Conservation (phyloP, 2,797 vertebrate species). For the Onychomys torridus region DNA sequence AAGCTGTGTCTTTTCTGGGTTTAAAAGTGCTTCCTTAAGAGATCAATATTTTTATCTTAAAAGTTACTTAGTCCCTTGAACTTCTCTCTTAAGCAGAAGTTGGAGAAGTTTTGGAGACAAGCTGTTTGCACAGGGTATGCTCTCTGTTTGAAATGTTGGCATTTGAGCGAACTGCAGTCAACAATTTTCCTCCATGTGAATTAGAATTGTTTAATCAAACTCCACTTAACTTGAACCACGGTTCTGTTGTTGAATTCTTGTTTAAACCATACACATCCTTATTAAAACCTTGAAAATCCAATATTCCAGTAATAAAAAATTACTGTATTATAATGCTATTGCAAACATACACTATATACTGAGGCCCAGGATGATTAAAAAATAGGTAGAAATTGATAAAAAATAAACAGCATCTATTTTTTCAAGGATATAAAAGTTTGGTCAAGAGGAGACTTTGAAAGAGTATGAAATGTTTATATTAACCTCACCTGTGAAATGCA, state of each 20-base stretch:
- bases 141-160: slow-evolving; percentile 49
- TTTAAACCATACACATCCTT: slow-evolving; percentile 15
- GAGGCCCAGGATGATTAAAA: not conserved
- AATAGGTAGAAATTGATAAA: slow-evolving; percentile 20
- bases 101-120: slow-evolving; percentile 47
- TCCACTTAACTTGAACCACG: slow-evolving; percentile 35
- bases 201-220: slow-evolving; percentile 41
- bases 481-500: not conserved
- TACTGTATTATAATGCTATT: not conserved
- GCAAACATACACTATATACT: not conserved
- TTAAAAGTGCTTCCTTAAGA: slow-evolving; percentile 59
- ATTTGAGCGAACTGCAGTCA: slow-evolving; percentile 23
- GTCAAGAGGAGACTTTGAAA: slow-evolving; percentile 6
- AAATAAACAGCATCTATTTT: slow-evolving; percentile 36
- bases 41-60: slow-evolving; percentile 57
- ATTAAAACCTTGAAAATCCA: slow-evolving; percentile 31
- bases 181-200: slow-evolving; percentile 28
- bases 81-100: slow-evolving; percentile 20
- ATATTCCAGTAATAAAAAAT: slow-evolving; percentile 33
- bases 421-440: not conserved
- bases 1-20: slow-evolving; percentile 40
- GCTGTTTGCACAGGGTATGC: slow-evolving; percentile 16
- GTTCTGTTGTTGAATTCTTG: slow-evolving; percentile 61
- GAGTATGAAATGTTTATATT: slow-evolving; percentile 5
- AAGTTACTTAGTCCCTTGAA: slow-evolving; percentile 58